Percentiles rank a stretch among this genome's conserved stretches.
These are phyloP conservation scores for Cryptomyrus ogoouensis DNA, from an alignment of 2,113 vertebrate species.

Conservation along the genomic window DNA sequence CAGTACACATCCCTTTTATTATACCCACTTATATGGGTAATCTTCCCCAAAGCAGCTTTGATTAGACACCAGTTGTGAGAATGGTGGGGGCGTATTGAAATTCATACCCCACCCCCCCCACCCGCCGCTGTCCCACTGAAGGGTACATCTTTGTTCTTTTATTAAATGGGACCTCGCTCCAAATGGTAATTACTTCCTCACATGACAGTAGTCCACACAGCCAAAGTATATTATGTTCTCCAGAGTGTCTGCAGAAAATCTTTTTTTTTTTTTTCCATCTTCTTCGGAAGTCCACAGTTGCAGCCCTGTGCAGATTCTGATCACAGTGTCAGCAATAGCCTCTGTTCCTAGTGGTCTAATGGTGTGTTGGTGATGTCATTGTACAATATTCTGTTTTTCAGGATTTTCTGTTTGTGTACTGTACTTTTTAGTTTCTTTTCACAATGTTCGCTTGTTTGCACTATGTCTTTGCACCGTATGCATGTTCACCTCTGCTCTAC, in stretches of 20 bases:
- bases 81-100: background rate
- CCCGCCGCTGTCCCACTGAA: background rate
- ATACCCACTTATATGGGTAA: background rate
- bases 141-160: background rate
- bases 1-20: background rate
- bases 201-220: background rate
- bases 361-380: background rate
- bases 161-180: background rate
- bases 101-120: background rate
- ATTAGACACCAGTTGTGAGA: background rate
- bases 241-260: background rate
- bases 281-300: background rate
- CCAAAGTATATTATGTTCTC: background rate
- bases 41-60: background rate
- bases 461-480: background rate
- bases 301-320: background rate
- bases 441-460: background rate
- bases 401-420: background rate
- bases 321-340: background rate
- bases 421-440: background rate
- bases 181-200: background rate
- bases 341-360: background rate
- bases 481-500: background rate
- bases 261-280: background rate
- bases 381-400: background rate